A percentile compares a stretch with the other conserved stretches of the same genome.
phyloP scores from a whole-genome alignment of 2,888 invertebrate species.

The Ceramica pisi region DNA sequence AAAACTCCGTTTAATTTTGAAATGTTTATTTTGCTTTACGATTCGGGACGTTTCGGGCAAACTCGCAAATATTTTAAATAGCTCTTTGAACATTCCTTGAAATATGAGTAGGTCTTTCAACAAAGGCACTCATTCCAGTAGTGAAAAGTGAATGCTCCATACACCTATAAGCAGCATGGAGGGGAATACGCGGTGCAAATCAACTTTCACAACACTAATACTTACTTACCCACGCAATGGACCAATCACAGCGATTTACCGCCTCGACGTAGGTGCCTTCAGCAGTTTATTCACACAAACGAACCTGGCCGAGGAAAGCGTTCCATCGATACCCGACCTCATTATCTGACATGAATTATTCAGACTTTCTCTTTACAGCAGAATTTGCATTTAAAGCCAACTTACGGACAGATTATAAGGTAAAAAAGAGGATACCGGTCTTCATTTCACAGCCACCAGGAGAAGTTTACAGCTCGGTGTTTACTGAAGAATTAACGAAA shows the following conservation, averaged over 20 bases:
- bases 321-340: conserved; percentile 73
- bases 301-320: conserved; percentile 70
- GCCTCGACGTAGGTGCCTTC: conserved; percentile 64
- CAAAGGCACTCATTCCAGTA: conserved; percentile 41
- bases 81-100: conserved; percentile 4
- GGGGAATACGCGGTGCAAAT: conserved; percentile 76
- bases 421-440: conserved; percentile 27
- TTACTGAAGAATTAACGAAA: conserved; percentile 73
- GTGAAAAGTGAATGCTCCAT: conserved; percentile 73
- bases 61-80: conserved; percentile 7
- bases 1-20: conserved; percentile 39
- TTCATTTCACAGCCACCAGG: conserved; percentile 47
- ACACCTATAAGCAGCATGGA: conserved; percentile 60
- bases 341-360: conserved; percentile 80
- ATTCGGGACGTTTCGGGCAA: not conserved
- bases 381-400: conserved; percentile 42
- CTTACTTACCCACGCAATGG: conserved; percentile 68
- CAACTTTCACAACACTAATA: conserved; percentile 85
- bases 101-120: conserved; percentile 16
- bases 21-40: conserved; percentile 7
- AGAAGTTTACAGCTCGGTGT: conserved; percentile 62
- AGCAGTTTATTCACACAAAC: conserved; percentile 76
- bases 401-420: conserved; percentile 28
- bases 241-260: conserved; percentile 72
- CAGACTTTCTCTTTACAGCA: conserved; percentile 68